A percentile compares a stretch with the other conserved stretches of the same genome.
phyloP scores from a whole-genome alignment of 2,888 invertebrate genomes.

The Odontomyia ornata region DNA sequence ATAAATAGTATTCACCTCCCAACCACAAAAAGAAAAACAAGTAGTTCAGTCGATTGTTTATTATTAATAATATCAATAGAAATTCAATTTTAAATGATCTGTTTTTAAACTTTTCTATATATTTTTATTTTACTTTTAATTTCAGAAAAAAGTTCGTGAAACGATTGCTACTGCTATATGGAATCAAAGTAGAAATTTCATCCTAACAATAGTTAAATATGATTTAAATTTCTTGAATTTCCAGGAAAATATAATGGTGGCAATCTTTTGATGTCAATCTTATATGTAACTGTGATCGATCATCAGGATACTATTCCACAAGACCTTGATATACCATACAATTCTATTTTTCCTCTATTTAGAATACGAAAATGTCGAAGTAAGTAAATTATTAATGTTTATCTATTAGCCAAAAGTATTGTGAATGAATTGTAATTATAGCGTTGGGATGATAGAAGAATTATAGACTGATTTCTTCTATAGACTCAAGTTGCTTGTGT shows the following conservation, averaged over 20 bases:
- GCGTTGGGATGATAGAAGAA: not conserved
- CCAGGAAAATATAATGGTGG: slow-evolving; percentile 60
- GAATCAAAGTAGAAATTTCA: slow-evolving; percentile 56
- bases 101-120: too few relatives aligned
- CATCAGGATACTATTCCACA: slow-evolving; percentile 1
- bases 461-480: not conserved
- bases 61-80: too few relatives aligned
- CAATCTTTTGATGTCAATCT: slow-evolving; percentile 56
- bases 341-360: slow-evolving; percentile 59
- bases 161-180: slow-evolving; percentile 56
- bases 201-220: not conserved
- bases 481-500: too few relatives aligned
- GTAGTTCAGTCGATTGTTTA: too few relatives aligned
- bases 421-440: not conserved
- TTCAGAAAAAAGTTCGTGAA: slow-evolving; percentile 51
- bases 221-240: slow-evolving; percentile 15
- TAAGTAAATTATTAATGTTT: slow-evolving; percentile 50
- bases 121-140: not conserved
- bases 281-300: slow-evolving; percentile 55
- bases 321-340: slow-evolving; percentile 52
- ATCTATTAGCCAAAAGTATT: too few relatives aligned
- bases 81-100: too few relatives aligned
- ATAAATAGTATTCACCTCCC: too few relatives aligned
- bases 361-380: slow-evolving; percentile 59
- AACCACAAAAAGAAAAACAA: too few relatives aligned